Percentiles rank a stretch among this genome's conserved stretches.
Evolutionary conservation across 2,888 invertebrate genomes (phyloP).

Genomic region (Sarcophaga subvicina): DNA sequence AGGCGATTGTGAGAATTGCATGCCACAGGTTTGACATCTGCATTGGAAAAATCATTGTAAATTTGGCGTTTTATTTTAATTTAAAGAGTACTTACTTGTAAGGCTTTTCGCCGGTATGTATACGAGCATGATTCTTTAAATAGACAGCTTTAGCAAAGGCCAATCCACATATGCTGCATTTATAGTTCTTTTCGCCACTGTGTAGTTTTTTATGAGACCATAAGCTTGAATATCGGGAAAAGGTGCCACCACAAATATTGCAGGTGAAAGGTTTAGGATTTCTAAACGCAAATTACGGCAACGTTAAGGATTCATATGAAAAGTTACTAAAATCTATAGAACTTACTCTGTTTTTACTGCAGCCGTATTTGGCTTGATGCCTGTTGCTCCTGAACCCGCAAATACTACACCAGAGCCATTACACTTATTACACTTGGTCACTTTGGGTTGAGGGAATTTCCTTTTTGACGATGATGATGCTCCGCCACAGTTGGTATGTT

Average conservation of each 20-base stretch:
- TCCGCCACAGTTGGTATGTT: conserved; percentile 80
- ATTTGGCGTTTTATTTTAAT: neutral
- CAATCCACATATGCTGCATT: conserved; percentile 93
- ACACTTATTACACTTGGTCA: conserved; percentile 94
- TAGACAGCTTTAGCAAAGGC: conserved; percentile 96
- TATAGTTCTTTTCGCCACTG: conserved; percentile 91
- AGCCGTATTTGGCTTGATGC: conserved; percentile 27
- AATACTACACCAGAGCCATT: conserved; percentile 92
- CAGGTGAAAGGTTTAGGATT: conserved; percentile 93
- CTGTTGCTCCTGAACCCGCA: conserved; percentile 75
- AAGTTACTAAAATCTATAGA: neutral
- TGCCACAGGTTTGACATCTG: conserved; percentile 93
- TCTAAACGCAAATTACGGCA: conserved; percentile 70
- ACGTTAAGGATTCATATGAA: too few relatives aligned
- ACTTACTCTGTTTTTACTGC: conserved; percentile 79
- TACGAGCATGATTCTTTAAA: conserved; percentile 93
- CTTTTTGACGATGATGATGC: conserved; percentile 83
- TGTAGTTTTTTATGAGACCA: conserved; percentile 95
- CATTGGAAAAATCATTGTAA: conserved; percentile 42
- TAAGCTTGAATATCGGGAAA: conserved; percentile 92
- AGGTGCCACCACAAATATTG: conserved; percentile 92
- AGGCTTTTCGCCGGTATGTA: conserved; percentile 93
- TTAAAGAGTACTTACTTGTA: conserved; percentile 85
- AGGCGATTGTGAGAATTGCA: conserved; percentile 95
- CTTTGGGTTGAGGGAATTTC: conserved; percentile 81